These are phyloP conservation scores for Poicephalus gulielmi DNA, from an alignment of 2,113 vertebrate genomes.

Conservation along the genomic window DNA sequence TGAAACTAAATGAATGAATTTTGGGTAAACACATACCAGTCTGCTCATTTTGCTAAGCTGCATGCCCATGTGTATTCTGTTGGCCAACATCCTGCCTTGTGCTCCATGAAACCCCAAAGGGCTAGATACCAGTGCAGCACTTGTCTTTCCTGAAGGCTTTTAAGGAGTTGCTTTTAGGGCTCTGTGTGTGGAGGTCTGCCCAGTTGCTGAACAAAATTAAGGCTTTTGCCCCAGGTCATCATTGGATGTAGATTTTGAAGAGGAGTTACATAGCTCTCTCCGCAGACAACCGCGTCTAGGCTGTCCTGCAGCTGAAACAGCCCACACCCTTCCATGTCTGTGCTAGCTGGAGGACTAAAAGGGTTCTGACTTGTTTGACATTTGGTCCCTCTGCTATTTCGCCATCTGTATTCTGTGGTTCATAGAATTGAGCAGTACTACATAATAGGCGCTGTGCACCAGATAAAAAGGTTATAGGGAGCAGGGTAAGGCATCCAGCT, in stretches of 20 bases:
- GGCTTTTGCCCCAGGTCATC: neutral
- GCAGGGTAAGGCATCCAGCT: neutral
- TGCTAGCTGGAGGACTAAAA: neutral
- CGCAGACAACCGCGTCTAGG: neutral
- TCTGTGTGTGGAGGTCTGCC: neutral
- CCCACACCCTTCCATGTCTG: neutral
- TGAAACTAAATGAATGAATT: neutral
- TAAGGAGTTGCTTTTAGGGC: neutral
- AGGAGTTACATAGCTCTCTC: neutral
- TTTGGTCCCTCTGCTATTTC: neutral
- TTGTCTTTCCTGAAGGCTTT: neutral
- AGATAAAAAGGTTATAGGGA: neutral
- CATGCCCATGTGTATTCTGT: neutral
- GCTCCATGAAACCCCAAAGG: neutral
- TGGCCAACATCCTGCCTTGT: neutral
- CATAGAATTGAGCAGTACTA: fast-evolving
- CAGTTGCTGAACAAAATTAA: neutral
- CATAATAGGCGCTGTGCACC: fast-evolving
- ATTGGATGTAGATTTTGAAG: neutral
- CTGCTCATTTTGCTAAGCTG: constrained; percentile 10
- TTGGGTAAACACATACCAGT: neutral
- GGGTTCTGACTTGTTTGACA: neutral
- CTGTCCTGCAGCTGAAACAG: neutral
- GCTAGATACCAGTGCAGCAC: neutral
- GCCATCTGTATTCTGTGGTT: neutral